Conservation (phyloP, 2,113 vertebrate species). For the Pteropus alecto region DNA sequence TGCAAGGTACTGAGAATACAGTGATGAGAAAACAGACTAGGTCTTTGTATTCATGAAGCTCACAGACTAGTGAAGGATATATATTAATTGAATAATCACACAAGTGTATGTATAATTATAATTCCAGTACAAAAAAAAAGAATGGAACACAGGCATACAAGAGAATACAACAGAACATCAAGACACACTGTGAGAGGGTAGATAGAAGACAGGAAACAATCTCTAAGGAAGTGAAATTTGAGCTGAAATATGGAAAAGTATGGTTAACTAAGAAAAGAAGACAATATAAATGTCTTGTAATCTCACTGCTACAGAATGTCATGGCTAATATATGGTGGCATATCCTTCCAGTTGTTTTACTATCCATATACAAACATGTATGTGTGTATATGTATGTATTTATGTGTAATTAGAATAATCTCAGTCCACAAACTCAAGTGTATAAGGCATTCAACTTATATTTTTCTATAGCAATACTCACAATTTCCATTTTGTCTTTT, state of each 20-base stretch:
- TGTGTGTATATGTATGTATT: neutral
- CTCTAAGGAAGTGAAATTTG: neutral
- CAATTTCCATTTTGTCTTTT: slow-evolving; percentile 1
- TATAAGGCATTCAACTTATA: neutral
- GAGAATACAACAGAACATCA: neutral
- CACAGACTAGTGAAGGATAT: neutral
- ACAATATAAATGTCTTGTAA: neutral
- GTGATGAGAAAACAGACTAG: neutral
- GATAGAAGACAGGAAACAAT: neutral
- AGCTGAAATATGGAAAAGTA: neutral
- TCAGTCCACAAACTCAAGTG: slow-evolving; percentile 14
- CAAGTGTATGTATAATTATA: neutral
- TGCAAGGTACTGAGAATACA: slow-evolving; percentile 12
- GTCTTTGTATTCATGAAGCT: slow-evolving; percentile 22
- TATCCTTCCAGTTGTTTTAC: neutral
- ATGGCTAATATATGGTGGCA: neutral
- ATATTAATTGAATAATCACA: slow-evolving; percentile 28
- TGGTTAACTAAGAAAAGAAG: neutral
- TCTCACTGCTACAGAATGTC: neutral
- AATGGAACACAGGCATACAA: neutral
- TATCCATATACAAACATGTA: neutral
- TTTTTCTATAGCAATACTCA: slow-evolving; percentile 28
- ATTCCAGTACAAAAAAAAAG: neutral
- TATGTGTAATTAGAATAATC: neutral
- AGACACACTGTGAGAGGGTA: neutral